These are phyloP conservation scores for Siderastrea siderea DNA, from an alignment of 92 coral and sea anemone species.

Conservation along the genomic window DNA sequence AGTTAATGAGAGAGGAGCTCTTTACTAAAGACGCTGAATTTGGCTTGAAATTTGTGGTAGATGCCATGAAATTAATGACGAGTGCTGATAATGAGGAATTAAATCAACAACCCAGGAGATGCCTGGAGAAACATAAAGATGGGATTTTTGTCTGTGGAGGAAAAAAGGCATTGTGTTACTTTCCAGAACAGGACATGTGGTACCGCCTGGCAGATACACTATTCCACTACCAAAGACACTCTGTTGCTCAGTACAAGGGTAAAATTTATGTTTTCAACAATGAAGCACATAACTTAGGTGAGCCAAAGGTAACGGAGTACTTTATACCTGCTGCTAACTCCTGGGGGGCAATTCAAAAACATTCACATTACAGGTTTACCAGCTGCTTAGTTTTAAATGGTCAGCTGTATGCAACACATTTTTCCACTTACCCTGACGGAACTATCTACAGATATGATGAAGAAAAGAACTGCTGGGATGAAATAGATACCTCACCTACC, in stretches of 20 bases:
- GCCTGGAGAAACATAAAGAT: slow-evolving; percentile 2
- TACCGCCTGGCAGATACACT: neutral
- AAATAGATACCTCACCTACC: neutral
- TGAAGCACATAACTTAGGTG: neutral
- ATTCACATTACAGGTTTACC: neutral
- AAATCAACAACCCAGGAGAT: neutral
- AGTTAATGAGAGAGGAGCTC: slow-evolving; percentile 25
- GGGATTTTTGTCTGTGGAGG: slow-evolving; percentile 16
- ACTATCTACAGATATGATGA: neutral
- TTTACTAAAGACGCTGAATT: slow-evolving; percentile 28
- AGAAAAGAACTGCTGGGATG: neutral
- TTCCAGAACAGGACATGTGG: slow-evolving; percentile 1
- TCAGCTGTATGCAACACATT: neutral
- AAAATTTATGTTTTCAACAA: neutral
- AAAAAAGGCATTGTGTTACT: neutral
- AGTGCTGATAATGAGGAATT: neutral
- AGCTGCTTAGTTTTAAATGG: neutral
- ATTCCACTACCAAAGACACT: neutral
- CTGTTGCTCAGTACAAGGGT: neutral
- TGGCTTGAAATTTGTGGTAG: slow-evolving; percentile 31
- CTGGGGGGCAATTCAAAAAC: neutral
- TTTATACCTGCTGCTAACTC: neutral
- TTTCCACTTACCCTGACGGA: neutral
- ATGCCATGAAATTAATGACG: slow-evolving; percentile 2
- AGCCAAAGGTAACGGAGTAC: neutral